Percentiles rank a stretch among this genome's conserved stretches.
Conservation (phyloP, 1,140 invertebrate genomes). For the Drosophila leontia region DNA sequence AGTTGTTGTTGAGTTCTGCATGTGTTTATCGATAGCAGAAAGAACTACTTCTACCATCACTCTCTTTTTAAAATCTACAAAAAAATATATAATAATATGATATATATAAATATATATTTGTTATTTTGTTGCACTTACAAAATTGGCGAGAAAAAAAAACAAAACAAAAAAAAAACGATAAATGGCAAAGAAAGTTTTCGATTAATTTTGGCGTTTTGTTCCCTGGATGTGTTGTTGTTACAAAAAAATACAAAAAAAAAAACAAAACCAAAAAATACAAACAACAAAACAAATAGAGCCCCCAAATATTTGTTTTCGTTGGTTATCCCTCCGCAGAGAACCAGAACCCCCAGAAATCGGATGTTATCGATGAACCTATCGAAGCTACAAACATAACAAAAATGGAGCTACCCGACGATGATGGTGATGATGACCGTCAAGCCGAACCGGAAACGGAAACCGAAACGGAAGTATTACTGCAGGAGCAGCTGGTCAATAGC, state of each 20-base stretch:
- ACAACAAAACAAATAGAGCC: constrained; percentile 66
- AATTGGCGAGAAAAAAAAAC: constrained; percentile 46
- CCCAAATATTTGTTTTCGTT: constrained; percentile 69
- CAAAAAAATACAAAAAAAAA: constrained; percentile 38
- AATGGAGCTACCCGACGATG: constrained; percentile 59
- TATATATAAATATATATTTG: constrained; percentile 25
- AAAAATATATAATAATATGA: neutral
- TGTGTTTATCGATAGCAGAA: constrained; percentile 68
- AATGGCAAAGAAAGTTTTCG: constrained; percentile 62
- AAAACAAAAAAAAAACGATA: constrained; percentile 20
- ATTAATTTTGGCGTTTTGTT: constrained; percentile 82
- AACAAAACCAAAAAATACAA: constrained; percentile 39
- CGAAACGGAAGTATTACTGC: neutral
- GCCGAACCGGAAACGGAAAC: neutral
- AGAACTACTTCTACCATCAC: constrained; percentile 7
- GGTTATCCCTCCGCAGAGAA: constrained; percentile 68
- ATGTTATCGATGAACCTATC: constrained; percentile 5
- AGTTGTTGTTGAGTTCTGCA: constrained; percentile 59
- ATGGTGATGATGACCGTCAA: constrained; percentile 3
- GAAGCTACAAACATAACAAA: neutral
- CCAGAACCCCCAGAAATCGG: constrained; percentile 20
- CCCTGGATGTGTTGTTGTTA: constrained; percentile 77
- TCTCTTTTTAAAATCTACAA: constrained; percentile 12
- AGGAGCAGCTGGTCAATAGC: constrained; percentile 90
- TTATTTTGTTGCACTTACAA: constrained; percentile 48